Percentiles rank a stretch among this genome's conserved stretches.
phyloP scores from a whole-genome alignment of 2,888 invertebrate genomes.

The Anorthoa munda region DNA sequence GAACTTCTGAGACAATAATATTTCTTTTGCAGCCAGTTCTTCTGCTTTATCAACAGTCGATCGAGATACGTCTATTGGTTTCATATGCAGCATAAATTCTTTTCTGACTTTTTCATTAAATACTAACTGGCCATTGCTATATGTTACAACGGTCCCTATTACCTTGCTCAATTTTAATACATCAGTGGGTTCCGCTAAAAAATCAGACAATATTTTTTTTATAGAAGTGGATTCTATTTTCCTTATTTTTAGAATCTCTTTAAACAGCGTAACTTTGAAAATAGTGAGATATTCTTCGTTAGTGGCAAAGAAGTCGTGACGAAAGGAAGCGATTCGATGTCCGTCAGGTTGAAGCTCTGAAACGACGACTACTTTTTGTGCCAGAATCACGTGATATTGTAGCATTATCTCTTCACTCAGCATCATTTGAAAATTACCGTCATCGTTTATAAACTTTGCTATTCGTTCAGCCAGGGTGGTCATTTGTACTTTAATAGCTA shows the following conservation, averaged over 20 bases:
- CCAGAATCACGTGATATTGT: slow-evolving; percentile 51
- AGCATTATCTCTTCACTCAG: slow-evolving; percentile 29
- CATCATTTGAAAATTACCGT: slow-evolving; percentile 18
- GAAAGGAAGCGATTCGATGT: slow-evolving; percentile 40
- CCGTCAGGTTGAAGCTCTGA: slow-evolving; percentile 27
- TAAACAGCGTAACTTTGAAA: slow-evolving; percentile 36
- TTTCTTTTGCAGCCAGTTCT: slow-evolving; percentile 17
- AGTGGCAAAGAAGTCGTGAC: slow-evolving; percentile 37
- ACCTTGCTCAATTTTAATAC: slow-evolving; percentile 29
- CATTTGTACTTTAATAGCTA: slow-evolving; percentile 34
- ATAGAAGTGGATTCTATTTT: not conserved
- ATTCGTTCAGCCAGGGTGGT: slow-evolving; percentile 33
- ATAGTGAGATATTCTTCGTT: slow-evolving; percentile 33
- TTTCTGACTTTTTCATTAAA: slow-evolving; percentile 3
- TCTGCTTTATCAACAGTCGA: slow-evolving; percentile 32
- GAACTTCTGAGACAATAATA: slow-evolving; percentile 22
- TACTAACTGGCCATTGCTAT: slow-evolving; percentile 26
- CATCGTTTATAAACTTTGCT: not conserved
- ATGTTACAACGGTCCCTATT: slow-evolving; percentile 39
- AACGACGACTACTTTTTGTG: slow-evolving; percentile 40
- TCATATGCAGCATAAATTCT: not conserved
- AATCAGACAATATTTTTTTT: not conserved
- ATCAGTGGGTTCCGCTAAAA: slow-evolving; percentile 5
- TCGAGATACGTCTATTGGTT: slow-evolving; percentile 15
- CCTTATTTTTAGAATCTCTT: slow-evolving; percentile 6